Evolutionary conservation across 2,888 invertebrate species (phyloP).

Genomic region (Netelia melanura): DNA sequence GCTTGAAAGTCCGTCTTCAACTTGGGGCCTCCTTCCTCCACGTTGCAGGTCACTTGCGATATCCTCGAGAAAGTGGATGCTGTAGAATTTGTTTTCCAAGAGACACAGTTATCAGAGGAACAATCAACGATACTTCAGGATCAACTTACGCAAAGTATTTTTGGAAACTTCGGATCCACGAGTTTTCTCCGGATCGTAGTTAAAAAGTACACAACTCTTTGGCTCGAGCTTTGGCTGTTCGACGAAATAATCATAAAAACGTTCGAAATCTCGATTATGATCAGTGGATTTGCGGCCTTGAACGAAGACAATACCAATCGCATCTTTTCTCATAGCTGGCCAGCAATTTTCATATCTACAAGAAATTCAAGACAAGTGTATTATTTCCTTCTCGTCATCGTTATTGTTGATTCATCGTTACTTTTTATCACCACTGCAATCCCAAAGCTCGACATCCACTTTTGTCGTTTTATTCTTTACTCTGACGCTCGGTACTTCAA

Average conservation of each 20-base stretch:
- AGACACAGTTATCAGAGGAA: neutral
- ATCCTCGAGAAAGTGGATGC: constrained; percentile 88
- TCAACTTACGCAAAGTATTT: constrained; percentile 85
- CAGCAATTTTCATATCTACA: constrained; percentile 91
- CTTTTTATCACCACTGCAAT: constrained; percentile 92
- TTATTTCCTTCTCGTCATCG: neutral
- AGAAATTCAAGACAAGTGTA: constrained; percentile 48
- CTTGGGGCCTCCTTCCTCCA: constrained; percentile 87
- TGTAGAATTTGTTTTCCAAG: constrained; percentile 81
- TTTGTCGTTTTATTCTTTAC: constrained; percentile 87
- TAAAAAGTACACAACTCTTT: constrained; percentile 89
- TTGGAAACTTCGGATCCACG: constrained; percentile 85
- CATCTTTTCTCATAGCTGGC: constrained; percentile 90
- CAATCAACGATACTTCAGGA: constrained; percentile 3
- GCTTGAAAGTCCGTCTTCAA: constrained; percentile 87
- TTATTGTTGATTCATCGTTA: constrained; percentile 79
- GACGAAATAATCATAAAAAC: constrained; percentile 89
- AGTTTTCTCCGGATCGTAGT: constrained; percentile 86
- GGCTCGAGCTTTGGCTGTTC: constrained; percentile 88
- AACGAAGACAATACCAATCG: constrained; percentile 90
- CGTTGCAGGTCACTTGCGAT: constrained; percentile 87
- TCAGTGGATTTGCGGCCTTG: constrained; percentile 87
- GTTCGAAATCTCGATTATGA: constrained; percentile 87
- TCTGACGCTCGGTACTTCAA: constrained; percentile 88
- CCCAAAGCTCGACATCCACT: constrained; percentile 92